phyloP scores from a whole-genome alignment of 2,888 invertebrate species.

The Sinopyrophorus schimmeli region DNA sequence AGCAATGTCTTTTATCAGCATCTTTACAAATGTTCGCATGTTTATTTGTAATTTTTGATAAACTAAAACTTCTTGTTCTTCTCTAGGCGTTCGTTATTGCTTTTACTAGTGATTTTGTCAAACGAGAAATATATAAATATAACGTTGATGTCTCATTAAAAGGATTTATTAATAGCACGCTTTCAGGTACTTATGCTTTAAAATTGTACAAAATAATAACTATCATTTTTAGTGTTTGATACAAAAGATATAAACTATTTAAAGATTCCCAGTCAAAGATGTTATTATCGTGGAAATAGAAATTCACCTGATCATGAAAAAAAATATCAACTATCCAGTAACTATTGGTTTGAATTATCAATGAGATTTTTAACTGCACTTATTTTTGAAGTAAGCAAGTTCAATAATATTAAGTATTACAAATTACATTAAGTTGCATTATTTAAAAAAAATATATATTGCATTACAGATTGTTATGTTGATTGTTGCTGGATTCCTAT shows the following conservation, averaged over 20 bases:
- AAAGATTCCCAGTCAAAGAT: slow-evolving; percentile 32
- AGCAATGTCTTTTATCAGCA: slow-evolving; percentile 45
- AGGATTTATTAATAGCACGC: slow-evolving; percentile 40
- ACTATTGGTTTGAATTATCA: slow-evolving; percentile 63
- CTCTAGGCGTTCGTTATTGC: slow-evolving; percentile 48
- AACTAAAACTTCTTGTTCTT: too few species aligned
- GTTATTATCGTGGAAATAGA: slow-evolving; percentile 54
- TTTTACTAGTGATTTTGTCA: slow-evolving; percentile 44
- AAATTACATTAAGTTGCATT: background rate
- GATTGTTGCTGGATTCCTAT: slow-evolving; percentile 8
- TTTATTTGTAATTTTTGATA: background rate
- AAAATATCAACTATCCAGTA: slow-evolving; percentile 52
- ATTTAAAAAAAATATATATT: background rate
- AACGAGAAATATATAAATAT: slow-evolving; percentile 36
- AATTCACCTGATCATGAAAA: slow-evolving; percentile 41
- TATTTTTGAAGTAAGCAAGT: slow-evolving; percentile 61
- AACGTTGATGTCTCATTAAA: slow-evolving; percentile 18
- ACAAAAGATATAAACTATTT: slow-evolving; percentile 37
- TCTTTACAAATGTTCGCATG: slow-evolving; percentile 46
- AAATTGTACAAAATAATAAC: background rate
- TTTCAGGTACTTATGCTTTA: slow-evolving; percentile 41
- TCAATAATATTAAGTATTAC: too few species aligned
- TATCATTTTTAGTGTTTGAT: slow-evolving; percentile 37
- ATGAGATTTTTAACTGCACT: slow-evolving; percentile 63
- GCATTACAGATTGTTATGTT: slow-evolving; percentile 12